phyloP scores from a whole-genome alignment of 2,888 invertebrate species.

The Adelognathus sp. region DNA sequence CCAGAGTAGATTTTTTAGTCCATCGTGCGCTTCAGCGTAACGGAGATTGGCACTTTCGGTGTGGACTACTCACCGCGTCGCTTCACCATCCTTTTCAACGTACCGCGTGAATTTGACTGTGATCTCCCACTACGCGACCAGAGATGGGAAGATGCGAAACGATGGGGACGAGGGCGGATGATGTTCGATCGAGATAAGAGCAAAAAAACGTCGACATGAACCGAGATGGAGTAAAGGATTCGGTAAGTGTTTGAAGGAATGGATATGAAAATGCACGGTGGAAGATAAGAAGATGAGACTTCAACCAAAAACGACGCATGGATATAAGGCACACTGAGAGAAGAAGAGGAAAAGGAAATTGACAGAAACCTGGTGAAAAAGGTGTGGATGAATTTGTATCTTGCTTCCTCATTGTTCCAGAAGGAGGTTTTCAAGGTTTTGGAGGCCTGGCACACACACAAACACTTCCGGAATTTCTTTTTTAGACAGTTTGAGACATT shows the following conservation, averaged over 20 bases:
- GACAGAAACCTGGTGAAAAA: not conserved
- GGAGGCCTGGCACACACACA: too few species aligned
- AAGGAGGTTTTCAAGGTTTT: too few species aligned
- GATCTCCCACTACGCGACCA: not conserved
- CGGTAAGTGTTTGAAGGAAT: not conserved
- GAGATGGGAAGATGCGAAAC: not conserved
- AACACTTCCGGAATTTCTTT: too few species aligned
- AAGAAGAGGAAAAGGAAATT: not conserved
- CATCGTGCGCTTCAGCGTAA: constrained; percentile 61
- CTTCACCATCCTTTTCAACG: constrained; percentile 36
- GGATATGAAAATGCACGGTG: not conserved
- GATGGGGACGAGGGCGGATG: constrained; percentile 6
- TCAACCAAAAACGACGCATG: not conserved
- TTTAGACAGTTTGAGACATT: too few species aligned
- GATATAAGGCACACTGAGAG: not conserved
- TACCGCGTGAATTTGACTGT: constrained; percentile 10
- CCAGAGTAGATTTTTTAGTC: constrained; percentile 67
- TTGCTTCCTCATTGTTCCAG: too few species aligned
- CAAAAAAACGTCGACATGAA: not conserved
- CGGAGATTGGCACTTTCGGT: constrained; percentile 73
- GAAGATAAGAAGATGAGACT: not conserved
- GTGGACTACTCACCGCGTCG: constrained; percentile 58
- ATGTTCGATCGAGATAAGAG: constrained; percentile 5
- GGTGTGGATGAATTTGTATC: too few species aligned
- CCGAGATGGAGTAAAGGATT: not conserved